phyloP scores from a whole-genome alignment of 2,113 vertebrate species.

The Pedetes capensis region DNA sequence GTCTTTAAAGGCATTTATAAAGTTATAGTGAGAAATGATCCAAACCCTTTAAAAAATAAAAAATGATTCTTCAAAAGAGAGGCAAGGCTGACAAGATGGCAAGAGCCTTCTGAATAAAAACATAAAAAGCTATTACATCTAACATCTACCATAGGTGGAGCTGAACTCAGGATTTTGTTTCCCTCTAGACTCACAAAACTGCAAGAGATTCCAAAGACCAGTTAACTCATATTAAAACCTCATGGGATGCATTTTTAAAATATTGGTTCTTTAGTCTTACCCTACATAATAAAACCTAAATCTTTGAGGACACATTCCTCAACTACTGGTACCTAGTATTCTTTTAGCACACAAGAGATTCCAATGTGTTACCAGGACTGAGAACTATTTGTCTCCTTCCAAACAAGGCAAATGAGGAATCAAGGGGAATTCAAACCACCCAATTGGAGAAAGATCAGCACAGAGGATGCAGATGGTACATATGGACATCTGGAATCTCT shows the following conservation, averaged over 20 bases:
- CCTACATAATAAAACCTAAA: not conserved
- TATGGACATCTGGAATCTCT: not conserved
- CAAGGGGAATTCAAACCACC: not conserved
- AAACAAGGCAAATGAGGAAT: not conserved
- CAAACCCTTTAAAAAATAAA: not conserved
- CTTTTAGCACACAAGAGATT: not conserved
- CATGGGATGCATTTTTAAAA: not conserved
- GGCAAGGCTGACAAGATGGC: not conserved
- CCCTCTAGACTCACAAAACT: not conserved
- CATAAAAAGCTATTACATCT: not conserved
- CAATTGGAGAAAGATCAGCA: not conserved
- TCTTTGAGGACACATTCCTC: not conserved
- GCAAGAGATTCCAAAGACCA: not conserved
- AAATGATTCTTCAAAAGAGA: not conserved
- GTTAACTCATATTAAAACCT: not conserved
- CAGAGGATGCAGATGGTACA: not conserved
- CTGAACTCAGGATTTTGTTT: not conserved
- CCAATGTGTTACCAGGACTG: not conserved
- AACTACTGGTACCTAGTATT: too few relatives aligned
- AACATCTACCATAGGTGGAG: not conserved
- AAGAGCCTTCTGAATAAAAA: not conserved
- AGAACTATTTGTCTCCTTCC: not conserved
- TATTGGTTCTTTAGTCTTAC: not conserved
- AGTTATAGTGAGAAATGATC: not conserved
- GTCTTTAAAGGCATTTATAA: not conserved